A percentile compares a stretch with the other conserved stretches of the same genome.
Conservation (phyloP, 2,797 vertebrate genomes). For the Erethizon dorsatum region DNA sequence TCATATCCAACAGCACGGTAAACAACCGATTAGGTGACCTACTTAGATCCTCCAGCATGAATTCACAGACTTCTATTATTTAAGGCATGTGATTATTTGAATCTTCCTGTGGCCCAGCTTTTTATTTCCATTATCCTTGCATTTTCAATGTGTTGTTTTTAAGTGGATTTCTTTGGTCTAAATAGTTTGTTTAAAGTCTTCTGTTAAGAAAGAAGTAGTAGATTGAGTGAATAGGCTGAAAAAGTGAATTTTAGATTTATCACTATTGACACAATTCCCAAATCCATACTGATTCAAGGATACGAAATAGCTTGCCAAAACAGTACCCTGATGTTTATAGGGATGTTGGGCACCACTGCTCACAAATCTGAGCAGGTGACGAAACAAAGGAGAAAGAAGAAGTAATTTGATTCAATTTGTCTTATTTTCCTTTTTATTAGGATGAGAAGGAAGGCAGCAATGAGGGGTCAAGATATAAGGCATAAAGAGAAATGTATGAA, state of each 20-base stretch:
- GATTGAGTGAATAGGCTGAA: not conserved
- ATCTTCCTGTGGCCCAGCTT: conserved; percentile 86
- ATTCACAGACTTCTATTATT: conserved; percentile 91
- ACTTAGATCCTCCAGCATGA: conserved; percentile 91
- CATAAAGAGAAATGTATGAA: not conserved
- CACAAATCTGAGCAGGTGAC: not conserved
- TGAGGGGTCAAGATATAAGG: no score
- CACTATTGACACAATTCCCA: conserved; percentile 11
- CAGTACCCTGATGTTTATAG: not conserved
- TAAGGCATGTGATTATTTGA: conserved; percentile 88
- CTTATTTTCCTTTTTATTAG: conserved; percentile 35
- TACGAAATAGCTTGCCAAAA: not conserved
- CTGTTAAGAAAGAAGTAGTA: conserved; percentile 53
- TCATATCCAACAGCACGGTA: conserved; percentile 90
- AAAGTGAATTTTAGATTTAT: conserved; percentile 76
- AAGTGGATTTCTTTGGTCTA: conserved; percentile 9
- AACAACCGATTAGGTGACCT: conserved; percentile 93
- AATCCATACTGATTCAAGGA: conserved; percentile 51
- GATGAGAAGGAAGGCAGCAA: not conserved
- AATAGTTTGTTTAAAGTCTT: conserved; percentile 47
- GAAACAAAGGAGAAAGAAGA: not conserved
- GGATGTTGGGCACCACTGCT: not conserved
- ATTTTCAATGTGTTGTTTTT: conserved; percentile 28
- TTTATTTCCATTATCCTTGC: conserved; percentile 70
- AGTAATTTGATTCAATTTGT: not conserved